Evolutionary conservation across 2,888 invertebrate species (phyloP).

Genomic region (Limnephilus auricula): DNA sequence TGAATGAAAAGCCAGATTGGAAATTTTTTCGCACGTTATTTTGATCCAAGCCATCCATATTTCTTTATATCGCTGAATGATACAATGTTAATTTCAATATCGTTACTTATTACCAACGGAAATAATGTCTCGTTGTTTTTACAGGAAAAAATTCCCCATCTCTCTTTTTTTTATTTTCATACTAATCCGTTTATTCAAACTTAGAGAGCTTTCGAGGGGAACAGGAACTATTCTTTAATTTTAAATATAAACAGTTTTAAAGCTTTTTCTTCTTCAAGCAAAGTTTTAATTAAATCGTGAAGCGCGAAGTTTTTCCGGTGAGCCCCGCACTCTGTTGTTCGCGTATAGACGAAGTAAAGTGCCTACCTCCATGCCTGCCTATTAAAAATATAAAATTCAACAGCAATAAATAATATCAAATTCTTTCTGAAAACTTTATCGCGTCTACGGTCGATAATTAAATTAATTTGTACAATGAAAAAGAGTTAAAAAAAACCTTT

Average conservation of each 20-base stretch:
- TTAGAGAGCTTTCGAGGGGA: background rate
- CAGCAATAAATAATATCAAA: background rate
- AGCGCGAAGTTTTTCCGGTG: conserved; percentile 17
- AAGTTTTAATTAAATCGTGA: conserved; percentile 45
- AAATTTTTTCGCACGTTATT: background rate
- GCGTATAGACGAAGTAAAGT: background rate
- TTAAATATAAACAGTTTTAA: conserved; percentile 40
- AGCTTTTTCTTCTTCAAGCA: conserved; percentile 29
- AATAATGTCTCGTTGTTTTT: background rate
- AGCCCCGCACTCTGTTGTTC: background rate
- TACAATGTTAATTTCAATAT: background rate
- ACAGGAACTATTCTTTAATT: conserved; percentile 34
- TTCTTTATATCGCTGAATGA: background rate
- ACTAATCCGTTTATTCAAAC: conserved; percentile 31
- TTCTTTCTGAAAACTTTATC: background rate
- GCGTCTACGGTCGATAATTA: background rate
- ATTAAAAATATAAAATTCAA: conserved; percentile 30
- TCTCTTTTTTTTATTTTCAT: background rate
- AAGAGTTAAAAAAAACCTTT: no score
- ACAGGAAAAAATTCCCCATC: background rate
- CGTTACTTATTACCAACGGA: background rate
- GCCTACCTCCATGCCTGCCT: background rate
- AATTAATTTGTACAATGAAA: background rate
- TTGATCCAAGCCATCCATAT: background rate
- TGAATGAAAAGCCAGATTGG: no score